These are phyloP conservation scores for Salarias fasciatus DNA, from an alignment of 2,797 vertebrate species.

Conservation along the genomic window DNA sequence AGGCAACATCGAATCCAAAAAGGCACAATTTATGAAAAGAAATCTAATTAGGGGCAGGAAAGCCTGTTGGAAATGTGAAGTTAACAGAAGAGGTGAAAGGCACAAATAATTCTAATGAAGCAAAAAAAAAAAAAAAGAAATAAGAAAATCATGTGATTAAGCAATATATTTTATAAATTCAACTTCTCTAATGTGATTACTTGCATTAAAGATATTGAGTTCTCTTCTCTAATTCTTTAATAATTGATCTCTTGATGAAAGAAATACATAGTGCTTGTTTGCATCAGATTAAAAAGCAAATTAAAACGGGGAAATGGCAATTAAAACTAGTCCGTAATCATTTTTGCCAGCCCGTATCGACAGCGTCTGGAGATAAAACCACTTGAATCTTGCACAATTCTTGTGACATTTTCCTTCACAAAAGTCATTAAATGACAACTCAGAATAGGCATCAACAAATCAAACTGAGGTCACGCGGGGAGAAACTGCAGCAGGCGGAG, in stretches of 20 bases:
- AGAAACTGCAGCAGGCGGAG: slow-evolving; percentile 18
- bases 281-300: slow-evolving; percentile 12
- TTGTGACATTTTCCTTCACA: slow-evolving; percentile 49
- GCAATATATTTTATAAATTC: neutral
- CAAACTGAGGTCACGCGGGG: slow-evolving; percentile 28
- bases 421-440: slow-evolving; percentile 49
- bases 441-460: slow-evolving; percentile 37
- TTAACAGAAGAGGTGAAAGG: neutral
- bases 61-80: no score
- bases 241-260: slow-evolving; percentile 1
- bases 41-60: no score
- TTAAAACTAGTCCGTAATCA: slow-evolving; percentile 6
- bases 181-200: slow-evolving; percentile 7
- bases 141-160: neutral
- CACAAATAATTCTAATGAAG: neutral
- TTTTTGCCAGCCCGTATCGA: slow-evolving; percentile 7
- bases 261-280: slow-evolving; percentile 3
- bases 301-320: slow-evolving; percentile 9
- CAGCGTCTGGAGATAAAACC: slow-evolving; percentile 12
- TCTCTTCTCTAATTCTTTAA: neutral
- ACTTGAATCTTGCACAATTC: neutral
- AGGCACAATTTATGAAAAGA: no score
- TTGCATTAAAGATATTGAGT: neutral
- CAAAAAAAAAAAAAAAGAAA: no score
- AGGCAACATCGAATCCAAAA: no score